A percentile compares a stretch with the other conserved stretches of the same genome.
Conservation (phyloP, 1,140 invertebrate genomes). For the Papilio aristodemus region DNA sequence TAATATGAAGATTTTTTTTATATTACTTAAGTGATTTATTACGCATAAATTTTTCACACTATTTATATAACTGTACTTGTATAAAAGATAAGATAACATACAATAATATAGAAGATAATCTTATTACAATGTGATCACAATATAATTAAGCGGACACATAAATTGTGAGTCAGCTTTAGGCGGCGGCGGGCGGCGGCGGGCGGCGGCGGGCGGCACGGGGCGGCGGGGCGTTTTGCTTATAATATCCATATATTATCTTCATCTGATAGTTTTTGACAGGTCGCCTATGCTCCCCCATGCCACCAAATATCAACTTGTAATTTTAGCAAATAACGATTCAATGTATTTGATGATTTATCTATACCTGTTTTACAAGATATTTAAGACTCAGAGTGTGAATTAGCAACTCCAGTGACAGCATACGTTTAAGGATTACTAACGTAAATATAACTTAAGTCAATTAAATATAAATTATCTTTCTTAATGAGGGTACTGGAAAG, state of each 20-base stretch:
- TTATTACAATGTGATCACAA: slow-evolving; percentile 25
- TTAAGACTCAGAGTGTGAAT: neutral
- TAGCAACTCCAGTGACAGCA: too few species aligned
- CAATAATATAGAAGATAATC: slow-evolving; percentile 6
- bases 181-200: neutral
- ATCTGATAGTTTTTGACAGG: slow-evolving; percentile 65
- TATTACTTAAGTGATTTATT: too few species aligned
- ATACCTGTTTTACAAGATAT: neutral
- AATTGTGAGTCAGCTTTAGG: slow-evolving; percentile 26
- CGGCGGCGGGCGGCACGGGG: slow-evolving; percentile 14
- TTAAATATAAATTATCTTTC: too few species aligned
- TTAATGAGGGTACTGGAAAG: too few species aligned
- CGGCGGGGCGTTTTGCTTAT: slow-evolving; percentile 46
- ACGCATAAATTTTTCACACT: too few species aligned
- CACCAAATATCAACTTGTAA: slow-evolving; percentile 44
- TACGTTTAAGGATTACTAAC: too few species aligned
- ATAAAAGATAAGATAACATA: too few species aligned
- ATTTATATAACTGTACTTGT: too few species aligned
- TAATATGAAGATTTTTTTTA: too few species aligned
- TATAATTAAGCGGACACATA: slow-evolving; percentile 32
- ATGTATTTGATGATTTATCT: neutral
- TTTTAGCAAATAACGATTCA: neutral
- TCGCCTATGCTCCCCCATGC: slow-evolving; percentile 61
- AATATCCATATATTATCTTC: slow-evolving; percentile 60
- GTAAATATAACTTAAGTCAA: too few species aligned